These are phyloP conservation scores for Peucedramus taeniatus DNA, from an alignment of 2,113 vertebrate species.

Conservation along the genomic window DNA sequence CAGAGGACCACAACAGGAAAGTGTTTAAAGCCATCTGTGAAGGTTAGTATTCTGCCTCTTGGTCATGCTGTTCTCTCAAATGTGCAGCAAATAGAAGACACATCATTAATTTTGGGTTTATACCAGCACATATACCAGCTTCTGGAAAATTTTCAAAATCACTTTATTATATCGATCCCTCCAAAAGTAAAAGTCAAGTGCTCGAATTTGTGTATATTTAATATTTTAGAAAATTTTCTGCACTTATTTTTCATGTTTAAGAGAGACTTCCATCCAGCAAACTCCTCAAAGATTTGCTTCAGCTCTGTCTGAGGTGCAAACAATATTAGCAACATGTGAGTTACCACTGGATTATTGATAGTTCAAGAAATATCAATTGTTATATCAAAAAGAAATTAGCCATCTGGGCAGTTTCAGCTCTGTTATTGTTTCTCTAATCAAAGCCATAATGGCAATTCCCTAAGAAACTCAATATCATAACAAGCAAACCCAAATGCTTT, in stretches of 20 bases:
- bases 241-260: not conserved
- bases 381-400: not conserved
- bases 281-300: not conserved
- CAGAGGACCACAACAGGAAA: not conserved
- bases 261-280: not conserved
- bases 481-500: not conserved
- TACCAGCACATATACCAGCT: not conserved
- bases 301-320: not conserved
- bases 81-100: not conserved
- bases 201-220: not conserved
- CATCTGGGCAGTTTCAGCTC: not conserved
- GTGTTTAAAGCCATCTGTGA: not conserved
- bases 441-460: not conserved
- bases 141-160: not conserved
- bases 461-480: not conserved
- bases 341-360: not conserved
- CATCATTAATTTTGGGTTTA: not conserved
- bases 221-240: not conserved
- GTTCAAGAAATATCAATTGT: not conserved
- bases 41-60: not conserved
- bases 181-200: not conserved
- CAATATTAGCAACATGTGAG: not conserved
- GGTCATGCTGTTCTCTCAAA: not conserved
- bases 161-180: accelerated
- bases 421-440: not conserved